Evolutionary conservation across 2,113 vertebrate genomes (phyloP).

Genomic region (Hydrolagus affinis): DNA sequence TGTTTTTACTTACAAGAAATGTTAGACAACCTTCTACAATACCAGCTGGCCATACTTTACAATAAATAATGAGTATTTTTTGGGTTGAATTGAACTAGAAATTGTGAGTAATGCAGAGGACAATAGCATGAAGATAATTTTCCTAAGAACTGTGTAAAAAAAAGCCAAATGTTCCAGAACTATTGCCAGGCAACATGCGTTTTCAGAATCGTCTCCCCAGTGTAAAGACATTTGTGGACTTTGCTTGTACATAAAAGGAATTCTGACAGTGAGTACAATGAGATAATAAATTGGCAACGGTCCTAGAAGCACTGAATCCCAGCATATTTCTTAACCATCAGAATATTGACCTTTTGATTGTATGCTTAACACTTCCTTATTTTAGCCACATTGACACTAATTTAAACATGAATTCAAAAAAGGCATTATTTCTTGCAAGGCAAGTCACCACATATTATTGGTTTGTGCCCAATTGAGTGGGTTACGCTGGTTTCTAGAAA

Average conservation of each 20-base stretch:
- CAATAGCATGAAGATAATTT: not conserved
- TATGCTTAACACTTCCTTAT: too few species aligned
- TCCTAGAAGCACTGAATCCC: not conserved
- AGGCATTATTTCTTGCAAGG: too few species aligned
- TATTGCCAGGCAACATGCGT: not conserved
- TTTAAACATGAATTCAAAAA: too few species aligned
- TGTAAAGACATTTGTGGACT: not conserved
- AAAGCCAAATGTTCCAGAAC: not conserved
- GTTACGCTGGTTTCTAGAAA: too few species aligned
- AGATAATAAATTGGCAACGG: not conserved
- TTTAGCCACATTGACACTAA: too few species aligned
- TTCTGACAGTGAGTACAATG: not conserved
- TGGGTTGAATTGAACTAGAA: not conserved
- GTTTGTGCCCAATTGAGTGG: too few species aligned
- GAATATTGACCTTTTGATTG: not conserved
- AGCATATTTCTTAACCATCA: not conserved
- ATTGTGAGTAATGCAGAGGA: not conserved
- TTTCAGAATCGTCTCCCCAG: not conserved
- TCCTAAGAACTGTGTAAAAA: not conserved
- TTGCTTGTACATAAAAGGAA: slow-evolving; percentile 14
- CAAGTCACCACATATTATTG: too few species aligned
- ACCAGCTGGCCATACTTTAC: too few species aligned
- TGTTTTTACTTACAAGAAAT: too few species aligned
- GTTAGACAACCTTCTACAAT: too few species aligned
- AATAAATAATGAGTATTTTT: not conserved